Percentiles rank a stretch among this genome's conserved stretches.
Evolutionary conservation across 2,113 vertebrate species (phyloP).

Genomic region (Catharus minimus): DNA sequence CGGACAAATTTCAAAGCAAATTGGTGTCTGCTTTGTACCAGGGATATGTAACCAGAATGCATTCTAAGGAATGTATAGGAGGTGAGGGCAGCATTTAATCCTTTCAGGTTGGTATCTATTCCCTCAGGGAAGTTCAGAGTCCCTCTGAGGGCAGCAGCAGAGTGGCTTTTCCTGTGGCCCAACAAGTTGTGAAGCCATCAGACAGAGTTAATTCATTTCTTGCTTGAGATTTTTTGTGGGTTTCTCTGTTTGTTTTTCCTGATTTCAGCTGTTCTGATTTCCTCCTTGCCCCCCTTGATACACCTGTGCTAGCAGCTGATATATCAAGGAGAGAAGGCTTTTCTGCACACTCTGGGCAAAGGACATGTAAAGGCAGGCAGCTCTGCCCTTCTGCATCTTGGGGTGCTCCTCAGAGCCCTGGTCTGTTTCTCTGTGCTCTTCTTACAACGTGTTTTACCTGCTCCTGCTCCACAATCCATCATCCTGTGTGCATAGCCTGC

Average conservation of each 20-base stretch:
- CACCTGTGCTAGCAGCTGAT: neutral
- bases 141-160: fast-evolving
- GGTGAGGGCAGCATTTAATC: neutral
- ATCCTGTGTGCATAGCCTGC: neutral
- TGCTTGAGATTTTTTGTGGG: fast-evolving
- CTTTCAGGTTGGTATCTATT: neutral
- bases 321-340: fast-evolving
- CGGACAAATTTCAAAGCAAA: neutral
- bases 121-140: neutral
- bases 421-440: neutral
- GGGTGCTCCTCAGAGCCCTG: neutral
- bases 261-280: neutral
- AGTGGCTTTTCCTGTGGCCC: fast-evolving
- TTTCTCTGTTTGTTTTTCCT: neutral
- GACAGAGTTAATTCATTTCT: neutral
- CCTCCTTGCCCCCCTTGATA: neutral
- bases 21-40: neutral
- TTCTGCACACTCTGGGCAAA: fast-evolving
- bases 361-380: fast-evolving
- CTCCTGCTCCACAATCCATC: neutral
- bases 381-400: neutral
- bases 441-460: neutral
- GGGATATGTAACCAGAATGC: neutral
- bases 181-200: neutral
- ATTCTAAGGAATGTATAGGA: neutral